Evolutionary conservation across 2,113 vertebrate species (phyloP).

Genomic region (Struthidea cinerea): DNA sequence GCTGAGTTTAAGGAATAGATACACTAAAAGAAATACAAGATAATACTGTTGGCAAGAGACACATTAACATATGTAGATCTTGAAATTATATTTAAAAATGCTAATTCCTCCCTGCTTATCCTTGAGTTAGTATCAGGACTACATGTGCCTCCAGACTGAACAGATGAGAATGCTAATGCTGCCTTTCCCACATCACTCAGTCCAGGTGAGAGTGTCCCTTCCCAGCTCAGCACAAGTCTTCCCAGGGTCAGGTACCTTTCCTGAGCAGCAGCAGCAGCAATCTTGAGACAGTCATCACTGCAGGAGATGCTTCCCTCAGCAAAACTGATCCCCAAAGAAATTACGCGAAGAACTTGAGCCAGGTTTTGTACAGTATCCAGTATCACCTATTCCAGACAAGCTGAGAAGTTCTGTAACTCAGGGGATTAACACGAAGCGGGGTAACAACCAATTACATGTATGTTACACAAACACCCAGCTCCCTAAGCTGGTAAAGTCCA

Average conservation of each 20-base stretch:
- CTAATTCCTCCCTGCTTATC: neutral
- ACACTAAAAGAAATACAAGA: neutral
- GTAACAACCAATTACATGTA: neutral
- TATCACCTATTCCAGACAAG: neutral
- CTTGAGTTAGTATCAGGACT: neutral
- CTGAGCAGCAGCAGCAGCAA: neutral
- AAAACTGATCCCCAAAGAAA: neutral
- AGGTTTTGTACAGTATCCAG: neutral
- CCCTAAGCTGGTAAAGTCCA: neutral
- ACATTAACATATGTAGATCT: neutral
- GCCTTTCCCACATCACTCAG: neutral
- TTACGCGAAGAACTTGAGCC: neutral
- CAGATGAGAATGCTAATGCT: neutral
- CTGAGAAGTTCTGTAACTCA: neutral
- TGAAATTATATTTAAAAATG: neutral
- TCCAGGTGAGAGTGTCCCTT: rapidly evolving
- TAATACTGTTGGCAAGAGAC: neutral
- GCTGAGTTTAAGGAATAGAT: neutral
- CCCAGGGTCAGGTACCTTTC: neutral
- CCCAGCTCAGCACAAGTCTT: rapidly evolving
- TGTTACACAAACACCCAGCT: neutral
- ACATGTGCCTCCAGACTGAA: neutral
- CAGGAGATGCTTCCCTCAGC: neutral
- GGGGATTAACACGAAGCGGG: neutral
- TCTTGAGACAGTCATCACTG: neutral